Evolutionary conservation across 2,888 invertebrate genomes (phyloP), one percentile per base, ranked within the genome.

Genomic region (Melanostoma scalare): DNA sequence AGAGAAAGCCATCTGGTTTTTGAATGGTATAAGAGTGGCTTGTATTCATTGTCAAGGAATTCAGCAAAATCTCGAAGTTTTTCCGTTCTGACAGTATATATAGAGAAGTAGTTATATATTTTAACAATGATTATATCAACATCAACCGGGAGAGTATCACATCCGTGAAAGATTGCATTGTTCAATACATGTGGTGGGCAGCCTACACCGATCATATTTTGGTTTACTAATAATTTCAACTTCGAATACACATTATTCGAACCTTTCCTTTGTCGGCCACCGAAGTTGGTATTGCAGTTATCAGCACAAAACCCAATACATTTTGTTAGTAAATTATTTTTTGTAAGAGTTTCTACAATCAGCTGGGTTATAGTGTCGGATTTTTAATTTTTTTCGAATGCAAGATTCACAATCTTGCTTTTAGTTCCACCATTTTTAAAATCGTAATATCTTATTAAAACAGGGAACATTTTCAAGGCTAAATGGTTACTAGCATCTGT

Each of bases 401-500:
- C 30, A 20, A 55, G 30, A 55, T 55, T 35, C 35, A 55, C n/a
- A 30, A 55, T 5, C 30, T 55, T 55, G 10, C 36, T 35, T 55
- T 55, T 60, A 42, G 60, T 44, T 33, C 60, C 31, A 44, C 9
- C n/a, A 20, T 44, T 44, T 38, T 44, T n/a, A 44, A 60, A 52
- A 36, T 40, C 65, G 6, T 38, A 42, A 53, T 67, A 65, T 35
- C 53, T 68, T 55, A 68, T 68, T 10, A 68, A 9, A 68, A 68
- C 55, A 31, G 68, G 68, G 44, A 55, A 55, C 53, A 68, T 55
- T 68, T 68, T 68, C 5, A 55, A 42, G 8, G 68, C 55, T 20
- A 68, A 68, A 55, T 68, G 68, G 44, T 68, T 68, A 20, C 55
- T 68, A 8, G 68, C 68, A 46, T 68, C 68, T 31, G 68, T 55